Base-by-base conservation (phyloP, 2,888 invertebrate genomes). In the Drosophila meridionalis region DNA sequence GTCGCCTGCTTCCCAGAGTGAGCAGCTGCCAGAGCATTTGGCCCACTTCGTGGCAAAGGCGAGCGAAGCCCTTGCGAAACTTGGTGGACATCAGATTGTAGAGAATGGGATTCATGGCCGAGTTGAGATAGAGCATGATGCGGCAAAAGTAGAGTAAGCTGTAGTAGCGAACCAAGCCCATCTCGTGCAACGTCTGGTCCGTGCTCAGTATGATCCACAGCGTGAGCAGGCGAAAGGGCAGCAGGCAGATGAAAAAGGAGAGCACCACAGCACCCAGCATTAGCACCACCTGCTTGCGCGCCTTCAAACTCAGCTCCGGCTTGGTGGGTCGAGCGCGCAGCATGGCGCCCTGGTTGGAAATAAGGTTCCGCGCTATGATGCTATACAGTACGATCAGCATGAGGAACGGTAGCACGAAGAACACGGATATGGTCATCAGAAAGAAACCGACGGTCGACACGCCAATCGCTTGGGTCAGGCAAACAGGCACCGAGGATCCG, bases 31-130 rank as follows among this genome's bases (percentile, higher is more conserved):
- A 38, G 4, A 89, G 55, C 4, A 67, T n/a, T 4, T 65, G 62
- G 53, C 83, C 88, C 4, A 77, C 70, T 42, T 71, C 72, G 32
- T 81, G 82, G 40, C 95, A 96, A 0, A 97, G 94, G 88, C 94
- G 95, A 65, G 96, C 94, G 87, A 97, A 97, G 0, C 97, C 97
- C 65, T 95, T 95, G 3, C 98, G 95, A 91, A 98, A 98, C 93
- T 97, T 98, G 3, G 97, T 97, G 48, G 97, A 97, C 96, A 98
- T 97, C 76, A 98, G 94, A 92, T 98, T 98, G 92, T 98, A 98
- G n/a, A 98, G 94, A 81, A 98, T 96, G 0, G 98, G 98, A 93
- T 98, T 98, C 80, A 97, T 95, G 47, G 97, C 98, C 4, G 98
- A 98, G 93, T 98, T 98, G 73, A 98, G 94, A 90, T 98, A 98